Conservation (phyloP, 2,888 invertebrate species). For the Cyclophora punctaria region DNA sequence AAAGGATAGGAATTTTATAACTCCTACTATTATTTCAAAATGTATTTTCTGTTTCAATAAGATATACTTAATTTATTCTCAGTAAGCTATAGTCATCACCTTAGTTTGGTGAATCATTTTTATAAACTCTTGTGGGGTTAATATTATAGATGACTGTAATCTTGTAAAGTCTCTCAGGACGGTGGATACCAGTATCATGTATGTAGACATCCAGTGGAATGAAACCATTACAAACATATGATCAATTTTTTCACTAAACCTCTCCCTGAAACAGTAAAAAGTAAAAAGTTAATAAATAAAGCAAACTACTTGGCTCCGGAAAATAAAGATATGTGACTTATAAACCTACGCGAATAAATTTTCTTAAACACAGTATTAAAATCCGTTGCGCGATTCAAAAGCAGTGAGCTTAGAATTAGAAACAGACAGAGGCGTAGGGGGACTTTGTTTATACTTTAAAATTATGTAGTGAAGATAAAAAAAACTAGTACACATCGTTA, state of each 20-base stretch:
- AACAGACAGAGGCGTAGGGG: too few relatives aligned
- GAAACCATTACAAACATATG: conserved; percentile 30
- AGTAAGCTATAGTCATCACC: conserved; percentile 18
- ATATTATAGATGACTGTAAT: conserved; percentile 30
- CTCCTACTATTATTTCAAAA: background rate
- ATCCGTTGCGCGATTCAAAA: too few relatives aligned
- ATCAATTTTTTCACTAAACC: conserved; percentile 20
- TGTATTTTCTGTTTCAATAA: background rate
- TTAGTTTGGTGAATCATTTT: conserved; percentile 36
- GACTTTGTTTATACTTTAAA: too few relatives aligned
- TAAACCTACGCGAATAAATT: too few relatives aligned
- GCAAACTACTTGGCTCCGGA: too few relatives aligned
- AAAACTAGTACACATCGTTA: too few relatives aligned
- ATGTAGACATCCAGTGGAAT: conserved; percentile 41
- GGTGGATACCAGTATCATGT: conserved; percentile 30
- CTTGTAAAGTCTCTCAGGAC: conserved; percentile 31
- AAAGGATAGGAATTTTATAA: too few relatives aligned
- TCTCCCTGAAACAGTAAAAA: conserved; percentile 21
- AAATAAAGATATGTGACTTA: too few relatives aligned
- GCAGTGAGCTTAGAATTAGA: too few relatives aligned
- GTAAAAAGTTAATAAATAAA: too few relatives aligned
- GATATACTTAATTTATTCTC: background rate
- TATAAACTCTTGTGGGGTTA: conserved; percentile 29
- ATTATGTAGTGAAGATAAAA: too few relatives aligned
- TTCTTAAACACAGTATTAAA: too few relatives aligned